Percentiles rank a stretch among this genome's conserved stretches.
Evolutionary conservation across 2,797 vertebrate genomes (phyloP).

Genomic region (Knipowitschia caucasica): DNA sequence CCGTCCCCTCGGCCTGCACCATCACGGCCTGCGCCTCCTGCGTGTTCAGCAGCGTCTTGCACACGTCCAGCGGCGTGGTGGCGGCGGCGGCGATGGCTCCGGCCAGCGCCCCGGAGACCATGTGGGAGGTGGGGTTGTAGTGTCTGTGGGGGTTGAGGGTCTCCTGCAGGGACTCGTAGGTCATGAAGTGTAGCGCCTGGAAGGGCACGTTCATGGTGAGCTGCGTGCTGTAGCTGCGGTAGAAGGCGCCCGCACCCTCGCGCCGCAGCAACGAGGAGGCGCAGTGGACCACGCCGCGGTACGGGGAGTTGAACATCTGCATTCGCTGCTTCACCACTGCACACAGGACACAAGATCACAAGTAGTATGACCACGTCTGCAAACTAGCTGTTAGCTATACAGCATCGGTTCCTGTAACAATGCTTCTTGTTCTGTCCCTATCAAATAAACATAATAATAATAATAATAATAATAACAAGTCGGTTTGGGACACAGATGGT

Average conservation of each 20-base stretch:
- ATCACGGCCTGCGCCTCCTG: conserved; percentile 86
- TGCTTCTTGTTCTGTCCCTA: too few relatives aligned
- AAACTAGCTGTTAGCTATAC: too few relatives aligned
- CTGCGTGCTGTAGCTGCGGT: conserved; percentile 98
- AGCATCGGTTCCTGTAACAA: too few relatives aligned
- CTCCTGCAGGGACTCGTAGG: conserved; percentile 96
- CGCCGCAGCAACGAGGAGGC: conserved; percentile 86
- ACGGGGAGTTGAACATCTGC: conserved; percentile 99
- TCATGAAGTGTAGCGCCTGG: conserved; percentile 98
- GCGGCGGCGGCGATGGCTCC: conserved; percentile 90
- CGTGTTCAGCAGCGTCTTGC: conserved; percentile 98
- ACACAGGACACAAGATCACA: too few relatives aligned
- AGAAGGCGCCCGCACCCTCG: conserved; percentile 90
- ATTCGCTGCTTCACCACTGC: conserved; percentile 97
- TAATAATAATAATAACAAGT: too few relatives aligned
- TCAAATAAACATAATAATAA: too few relatives aligned
- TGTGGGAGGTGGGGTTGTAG: conserved; percentile 91
- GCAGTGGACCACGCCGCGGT: conserved; percentile 90
- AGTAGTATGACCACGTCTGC: too few relatives aligned
- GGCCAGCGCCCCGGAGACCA: conserved; percentile 90
- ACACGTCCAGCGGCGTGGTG: conserved; percentile 96
- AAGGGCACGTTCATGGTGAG: conserved; percentile 99
- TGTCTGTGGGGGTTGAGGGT: conserved; percentile 95
- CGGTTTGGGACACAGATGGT: too few relatives aligned
- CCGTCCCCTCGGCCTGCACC: conserved; percentile 28